A percentile compares a stretch with the other conserved stretches of the same genome.
These are phyloP conservation scores for Macrophya alboannulata DNA, from an alignment of 2,888 invertebrate genomes.

Conservation along the genomic window DNA sequence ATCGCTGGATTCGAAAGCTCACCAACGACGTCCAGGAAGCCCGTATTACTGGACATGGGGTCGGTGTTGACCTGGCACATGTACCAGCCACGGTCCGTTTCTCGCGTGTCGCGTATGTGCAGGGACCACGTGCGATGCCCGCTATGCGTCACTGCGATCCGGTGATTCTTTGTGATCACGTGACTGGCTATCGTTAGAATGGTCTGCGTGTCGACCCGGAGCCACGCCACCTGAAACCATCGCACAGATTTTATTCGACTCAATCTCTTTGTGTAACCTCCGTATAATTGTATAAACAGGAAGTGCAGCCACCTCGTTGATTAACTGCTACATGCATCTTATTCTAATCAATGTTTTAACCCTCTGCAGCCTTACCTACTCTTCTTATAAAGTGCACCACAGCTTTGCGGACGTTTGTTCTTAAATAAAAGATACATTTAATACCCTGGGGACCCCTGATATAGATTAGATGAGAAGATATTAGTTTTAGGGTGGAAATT, in stretches of 20 bases:
- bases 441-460: not conserved
- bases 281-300: conserved; percentile 54
- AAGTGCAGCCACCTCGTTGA: conserved; percentile 52
- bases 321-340: conserved; percentile 49
- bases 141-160: conserved; percentile 80
- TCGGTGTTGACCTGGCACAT: conserved; percentile 81
- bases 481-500: conserved; percentile 12
- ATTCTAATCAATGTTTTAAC: conserved; percentile 31
- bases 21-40: conserved; percentile 82
- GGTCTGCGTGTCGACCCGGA: conserved; percentile 81
- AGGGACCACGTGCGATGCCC: conserved; percentile 81
- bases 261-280: conserved; percentile 49
- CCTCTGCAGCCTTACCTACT: not conserved
- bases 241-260: conserved; percentile 52
- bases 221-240: conserved; percentile 80
- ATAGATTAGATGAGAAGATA: conserved; percentile 29
- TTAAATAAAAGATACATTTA: conserved; percentile 13
- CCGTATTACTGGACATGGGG: conserved; percentile 81
- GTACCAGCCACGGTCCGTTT: conserved; percentile 80
- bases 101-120: conserved; percentile 80
- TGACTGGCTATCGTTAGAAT: conserved; percentile 81
- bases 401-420: not conserved
- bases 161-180: conserved; percentile 81
- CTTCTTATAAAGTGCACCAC: conserved; percentile 11
- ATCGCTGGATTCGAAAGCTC: conserved; percentile 63